Evolutionary conservation across 2,113 vertebrate species (phyloP).

Genomic region (Leptodactylus fuscus): DNA sequence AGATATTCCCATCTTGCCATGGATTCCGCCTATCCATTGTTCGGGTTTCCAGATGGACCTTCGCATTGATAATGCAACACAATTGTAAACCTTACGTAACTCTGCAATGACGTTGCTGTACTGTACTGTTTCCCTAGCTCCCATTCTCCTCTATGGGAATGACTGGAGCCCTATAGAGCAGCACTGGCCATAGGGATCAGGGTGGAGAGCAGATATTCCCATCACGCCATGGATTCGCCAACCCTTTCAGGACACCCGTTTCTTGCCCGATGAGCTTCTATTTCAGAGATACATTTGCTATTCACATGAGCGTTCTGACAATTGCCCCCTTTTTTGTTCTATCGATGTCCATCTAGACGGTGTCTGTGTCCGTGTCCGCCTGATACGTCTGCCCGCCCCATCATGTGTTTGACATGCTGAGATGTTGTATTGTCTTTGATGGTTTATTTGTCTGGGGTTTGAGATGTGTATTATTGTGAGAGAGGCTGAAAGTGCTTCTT

Average conservation of each 20-base stretch:
- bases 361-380: background rate
- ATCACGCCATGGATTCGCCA: no score
- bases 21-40: no score
- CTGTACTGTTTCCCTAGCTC: no score
- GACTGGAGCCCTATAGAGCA: no score
- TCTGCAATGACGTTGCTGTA: no score
- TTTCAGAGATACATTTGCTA: background rate
- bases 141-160: no score
- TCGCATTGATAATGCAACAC: no score
- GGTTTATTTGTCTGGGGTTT: conserved; percentile 36
- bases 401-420: conserved; percentile 48
- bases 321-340: background rate
- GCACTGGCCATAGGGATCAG: no score
- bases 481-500: conserved; percentile 45
- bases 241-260: background rate
- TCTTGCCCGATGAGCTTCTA: background rate
- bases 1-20: no score
- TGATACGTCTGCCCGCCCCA: background rate
- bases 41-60: no score
- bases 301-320: background rate
- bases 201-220: no score
- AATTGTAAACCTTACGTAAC: no score
- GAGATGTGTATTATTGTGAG: conserved; percentile 30
- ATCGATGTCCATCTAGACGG: background rate
- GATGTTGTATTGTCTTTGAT: conserved; percentile 30